Percentiles rank a stretch among this genome's conserved stretches.
Evolutionary conservation across 1,140 invertebrate species (phyloP).

Genomic region (Sycophila sp.): DNA sequence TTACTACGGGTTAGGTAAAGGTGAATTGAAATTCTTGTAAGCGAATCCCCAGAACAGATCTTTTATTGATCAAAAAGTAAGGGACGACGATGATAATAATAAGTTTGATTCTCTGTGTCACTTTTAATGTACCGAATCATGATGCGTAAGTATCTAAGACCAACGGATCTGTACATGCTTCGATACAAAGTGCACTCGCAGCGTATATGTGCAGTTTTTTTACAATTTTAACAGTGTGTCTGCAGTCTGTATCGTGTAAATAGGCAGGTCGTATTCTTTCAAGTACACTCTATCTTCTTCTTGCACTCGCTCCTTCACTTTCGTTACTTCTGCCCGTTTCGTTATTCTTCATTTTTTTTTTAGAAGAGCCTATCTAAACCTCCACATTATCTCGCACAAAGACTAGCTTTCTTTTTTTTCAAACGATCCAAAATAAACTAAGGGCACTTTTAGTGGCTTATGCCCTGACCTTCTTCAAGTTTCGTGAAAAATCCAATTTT

Average conservation of each 20-base stretch:
- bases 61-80: slow-evolving; percentile 61
- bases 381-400: slow-evolving; percentile 57
- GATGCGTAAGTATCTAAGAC: slow-evolving; percentile 57
- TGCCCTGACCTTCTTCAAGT: slow-evolving; percentile 58
- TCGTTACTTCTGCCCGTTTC: slow-evolving; percentile 40
- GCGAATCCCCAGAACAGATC: slow-evolving; percentile 59
- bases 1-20: slow-evolving; percentile 21
- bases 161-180: slow-evolving; percentile 50
- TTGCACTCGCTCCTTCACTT: slow-evolving; percentile 40
- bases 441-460: slow-evolving; percentile 64
- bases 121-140: slow-evolving; percentile 56
- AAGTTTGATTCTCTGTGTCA: slow-evolving; percentile 55
- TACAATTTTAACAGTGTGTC: slow-evolving; percentile 55
- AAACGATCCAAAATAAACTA: slow-evolving; percentile 65
- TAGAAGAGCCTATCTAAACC: slow-evolving; percentile 57
- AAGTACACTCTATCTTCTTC: slow-evolving; percentile 37
- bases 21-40: slow-evolving; percentile 35
- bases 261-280: slow-evolving; percentile 50
- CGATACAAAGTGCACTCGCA: slow-evolving; percentile 53
- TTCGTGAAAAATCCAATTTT: slow-evolving; percentile 62
- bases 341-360: slow-evolving; percentile 44
- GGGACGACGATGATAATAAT: slow-evolving; percentile 60
- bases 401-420: slow-evolving; percentile 53
- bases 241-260: slow-evolving; percentile 52
- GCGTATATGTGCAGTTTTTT: slow-evolving; percentile 43